Base-by-base conservation (phyloP, 1,140 invertebrate species). In the Hycleus phaleratus region DNA sequence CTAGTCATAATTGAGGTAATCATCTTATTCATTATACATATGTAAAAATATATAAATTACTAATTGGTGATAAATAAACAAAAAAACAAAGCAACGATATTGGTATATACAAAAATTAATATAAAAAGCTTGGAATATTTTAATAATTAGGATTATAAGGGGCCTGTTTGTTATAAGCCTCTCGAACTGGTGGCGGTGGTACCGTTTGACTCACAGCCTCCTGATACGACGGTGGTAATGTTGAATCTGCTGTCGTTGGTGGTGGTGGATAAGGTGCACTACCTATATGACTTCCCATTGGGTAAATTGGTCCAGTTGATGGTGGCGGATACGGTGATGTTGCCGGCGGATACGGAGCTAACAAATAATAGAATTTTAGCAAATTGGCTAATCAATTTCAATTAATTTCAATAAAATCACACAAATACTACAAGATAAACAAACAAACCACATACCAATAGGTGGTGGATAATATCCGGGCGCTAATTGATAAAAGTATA, bases 111-210 rank as follows among this genome's bases (percentile, higher is more conserved):
- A 32, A 32, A 32, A 32, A 32, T 5, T 5, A 32, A 32, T 5
- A 32, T 7, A 32, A 32, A 32, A 32, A 32, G 32, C 32, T 32
- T 32, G 4, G 7, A 32, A 32, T 32, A 7, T 32, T 4, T 32
- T 18, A 53, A 32, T 53, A 53, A 38, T 53, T 53, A 10, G 51
- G 51, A 25, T 53, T 53, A 45, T 53, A 53, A n/a, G 51, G 51
- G 11, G 51, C 42, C 11, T 53, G 51, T 32, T 53, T 53, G 1
- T 24, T 18, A 24, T 53, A 53, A 32, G 26, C 51, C 39, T 53
- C 51, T 12, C 46, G 44, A 10, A 11, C 5, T 10, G 39, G 24
- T 11, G 25, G 39, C 7, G 42, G 43, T 40, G 26, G 42, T 4
- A 44, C 42, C 26, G 51, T 42, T 32, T 53, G 51, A 9, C 25